A percentile compares a stretch with the other conserved stretches of the same genome.
Conservation (phyloP, 2,797 vertebrate species). For the Bradypus variegatus region DNA sequence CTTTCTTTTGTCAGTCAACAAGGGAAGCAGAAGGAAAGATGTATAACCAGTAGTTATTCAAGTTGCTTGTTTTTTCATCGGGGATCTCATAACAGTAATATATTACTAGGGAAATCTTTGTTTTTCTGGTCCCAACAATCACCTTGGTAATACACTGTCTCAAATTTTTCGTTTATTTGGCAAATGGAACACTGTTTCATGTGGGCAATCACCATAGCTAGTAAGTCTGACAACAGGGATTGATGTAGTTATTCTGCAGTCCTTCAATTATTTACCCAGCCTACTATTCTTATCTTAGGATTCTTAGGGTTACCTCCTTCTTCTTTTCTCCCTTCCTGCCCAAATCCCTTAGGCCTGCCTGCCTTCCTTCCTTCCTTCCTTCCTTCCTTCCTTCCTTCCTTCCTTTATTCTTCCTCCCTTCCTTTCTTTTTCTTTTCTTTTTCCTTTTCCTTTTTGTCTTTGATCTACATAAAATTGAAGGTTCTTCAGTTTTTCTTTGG, state of each 20-base stretch:
- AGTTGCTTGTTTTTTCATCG: background rate
- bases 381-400: background rate
- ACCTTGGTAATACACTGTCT: background rate
- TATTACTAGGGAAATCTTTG: background rate
- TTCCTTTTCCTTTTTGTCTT: background rate
- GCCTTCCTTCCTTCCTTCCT: too few relatives aligned
- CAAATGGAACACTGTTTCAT: background rate
- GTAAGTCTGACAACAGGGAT: background rate
- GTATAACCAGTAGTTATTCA: background rate
- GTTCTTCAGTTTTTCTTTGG: background rate
- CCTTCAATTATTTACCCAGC: background rate
- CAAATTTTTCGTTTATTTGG: slow-evolving; percentile 21
- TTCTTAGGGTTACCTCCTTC: too few relatives aligned
- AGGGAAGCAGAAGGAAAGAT: background rate
- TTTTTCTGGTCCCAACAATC: background rate
- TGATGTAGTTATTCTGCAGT: background rate
- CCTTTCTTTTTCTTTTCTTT: background rate
- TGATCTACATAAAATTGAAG: background rate
- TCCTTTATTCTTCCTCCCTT: background rate
- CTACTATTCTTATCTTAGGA: background rate
- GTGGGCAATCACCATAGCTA: background rate
- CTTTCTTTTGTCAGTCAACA: background rate
- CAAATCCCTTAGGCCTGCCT: too few relatives aligned
- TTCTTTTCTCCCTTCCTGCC: background rate
- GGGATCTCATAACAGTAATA: background rate